These are phyloP conservation scores for Lasioglossum morio DNA, from an alignment of 2,888 invertebrate species.

Conservation along the genomic window DNA sequence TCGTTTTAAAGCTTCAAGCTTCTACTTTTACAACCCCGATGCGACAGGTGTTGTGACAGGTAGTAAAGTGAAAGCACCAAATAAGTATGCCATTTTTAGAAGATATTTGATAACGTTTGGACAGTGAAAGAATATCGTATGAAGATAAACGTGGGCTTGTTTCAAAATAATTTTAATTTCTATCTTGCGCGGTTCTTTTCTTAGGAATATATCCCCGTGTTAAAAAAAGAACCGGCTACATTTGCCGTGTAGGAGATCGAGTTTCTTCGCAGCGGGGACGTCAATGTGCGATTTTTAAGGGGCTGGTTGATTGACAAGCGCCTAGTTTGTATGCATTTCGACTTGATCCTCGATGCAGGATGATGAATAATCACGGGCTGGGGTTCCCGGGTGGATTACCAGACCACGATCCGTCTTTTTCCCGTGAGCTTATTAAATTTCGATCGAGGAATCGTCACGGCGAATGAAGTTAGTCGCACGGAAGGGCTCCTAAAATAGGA, in stretches of 20 bases:
- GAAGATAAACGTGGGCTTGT: not conserved
- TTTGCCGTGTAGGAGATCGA: not conserved
- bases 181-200: too few relatives aligned
- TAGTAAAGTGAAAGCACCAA: not conserved
- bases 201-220: not conserved
- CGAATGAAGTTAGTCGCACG: constrained; percentile 7
- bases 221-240: not conserved
- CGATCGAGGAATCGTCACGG: constrained; percentile 12
- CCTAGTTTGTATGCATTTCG: not conserved
- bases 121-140: too few relatives aligned
- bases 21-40: not conserved
- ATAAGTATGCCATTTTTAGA: too few relatives aligned
- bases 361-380: not conserved
- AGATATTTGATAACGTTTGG: not conserved
- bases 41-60: not conserved
- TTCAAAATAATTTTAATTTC: not conserved
- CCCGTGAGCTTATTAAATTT: constrained; percentile 12
- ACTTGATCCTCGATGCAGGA: not conserved
- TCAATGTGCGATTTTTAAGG: not conserved
- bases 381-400: not conserved
- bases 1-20: not conserved
- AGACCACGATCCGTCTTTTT: not conserved
- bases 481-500: not conserved
- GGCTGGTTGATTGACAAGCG: not conserved
- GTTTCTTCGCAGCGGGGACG: not conserved